Percentiles rank a stretch among this genome's conserved stretches.
These are phyloP conservation scores for Eledone cirrhosa DNA, from an alignment of 2,888 invertebrate genomes.

Conservation along the genomic window DNA sequence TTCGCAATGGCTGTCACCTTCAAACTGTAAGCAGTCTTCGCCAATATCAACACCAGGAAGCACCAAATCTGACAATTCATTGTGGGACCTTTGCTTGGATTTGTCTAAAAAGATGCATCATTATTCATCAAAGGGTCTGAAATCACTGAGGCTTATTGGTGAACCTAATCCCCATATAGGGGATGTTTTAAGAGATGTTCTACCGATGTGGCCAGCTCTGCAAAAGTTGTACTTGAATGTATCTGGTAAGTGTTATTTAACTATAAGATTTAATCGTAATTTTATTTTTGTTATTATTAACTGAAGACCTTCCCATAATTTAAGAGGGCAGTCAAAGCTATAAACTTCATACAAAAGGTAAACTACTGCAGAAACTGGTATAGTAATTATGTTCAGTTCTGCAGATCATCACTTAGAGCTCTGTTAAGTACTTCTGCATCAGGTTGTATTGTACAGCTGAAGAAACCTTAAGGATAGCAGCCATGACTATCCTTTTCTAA, in stretches of 20 bases:
- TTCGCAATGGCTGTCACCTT: neutral
- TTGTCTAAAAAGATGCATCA: neutral
- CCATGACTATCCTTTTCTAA: too few species aligned
- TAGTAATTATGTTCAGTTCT: too few species aligned
- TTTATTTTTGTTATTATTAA: too few species aligned
- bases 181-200: constrained; percentile 4
- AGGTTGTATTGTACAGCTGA: too few species aligned
- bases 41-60: constrained; percentile 8
- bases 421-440: too few species aligned
- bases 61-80: constrained; percentile 18
- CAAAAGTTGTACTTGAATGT: constrained; percentile 17
- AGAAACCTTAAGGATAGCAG: too few species aligned
- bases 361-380: too few species aligned
- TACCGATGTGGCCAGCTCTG: constrained; percentile 18
- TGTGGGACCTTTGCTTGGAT: constrained; percentile 19
- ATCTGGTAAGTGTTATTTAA: neutral
- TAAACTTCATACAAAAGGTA: too few species aligned
- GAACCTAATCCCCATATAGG: constrained; percentile 21
- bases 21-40: neutral
- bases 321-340: too few species aligned
- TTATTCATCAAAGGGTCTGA: neutral
- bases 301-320: too few species aligned
- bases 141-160: constrained; percentile 17
- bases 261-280: too few species aligned
- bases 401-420: too few species aligned